Conservation (phyloP, 1,140 invertebrate genomes). For the Neelides sp. region DNA sequence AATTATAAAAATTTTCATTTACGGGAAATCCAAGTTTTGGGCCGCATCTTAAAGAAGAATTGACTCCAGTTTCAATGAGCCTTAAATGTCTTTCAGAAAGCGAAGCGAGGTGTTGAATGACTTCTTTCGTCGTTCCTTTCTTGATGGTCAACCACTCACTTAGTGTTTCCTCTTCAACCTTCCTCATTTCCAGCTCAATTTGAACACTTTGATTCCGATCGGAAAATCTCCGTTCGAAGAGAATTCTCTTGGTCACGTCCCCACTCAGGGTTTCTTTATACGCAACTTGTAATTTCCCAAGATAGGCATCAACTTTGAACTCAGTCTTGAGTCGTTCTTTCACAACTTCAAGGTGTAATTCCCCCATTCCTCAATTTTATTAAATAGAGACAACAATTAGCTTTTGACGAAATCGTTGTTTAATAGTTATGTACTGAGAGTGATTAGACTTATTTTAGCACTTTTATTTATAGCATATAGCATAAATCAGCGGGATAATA, state of each 20-base stretch:
- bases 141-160: neutral
- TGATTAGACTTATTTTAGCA: too few relatives aligned
- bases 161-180: neutral
- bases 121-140: constrained; percentile 38
- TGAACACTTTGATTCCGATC: constrained; percentile 25
- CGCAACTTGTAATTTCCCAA: constrained; percentile 89
- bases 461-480: too few relatives aligned
- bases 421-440: too few relatives aligned
- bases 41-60: constrained; percentile 50
- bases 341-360: constrained; percentile 90
- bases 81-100: constrained; percentile 47
- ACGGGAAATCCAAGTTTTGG: constrained; percentile 59
- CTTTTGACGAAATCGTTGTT: too few relatives aligned
- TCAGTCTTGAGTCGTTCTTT: constrained; percentile 72
- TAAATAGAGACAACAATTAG: constrained; percentile 2
- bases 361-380: constrained; percentile 70
- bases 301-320: constrained; percentile 79
- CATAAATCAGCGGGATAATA: too few relatives aligned
- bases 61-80: constrained; percentile 49
- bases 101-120: constrained; percentile 46
- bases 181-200: constrained; percentile 22
- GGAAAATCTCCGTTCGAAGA: constrained; percentile 19
- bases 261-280: constrained; percentile 65
- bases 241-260: constrained; percentile 31
- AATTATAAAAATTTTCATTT: constrained; percentile 3